Evolutionary conservation across 30 jellyfish, hydroid and myxozoan genomes (phyloP), one percentile per base, ranked within the genome.

Genomic region (Nemopilema nomurai): DNA sequence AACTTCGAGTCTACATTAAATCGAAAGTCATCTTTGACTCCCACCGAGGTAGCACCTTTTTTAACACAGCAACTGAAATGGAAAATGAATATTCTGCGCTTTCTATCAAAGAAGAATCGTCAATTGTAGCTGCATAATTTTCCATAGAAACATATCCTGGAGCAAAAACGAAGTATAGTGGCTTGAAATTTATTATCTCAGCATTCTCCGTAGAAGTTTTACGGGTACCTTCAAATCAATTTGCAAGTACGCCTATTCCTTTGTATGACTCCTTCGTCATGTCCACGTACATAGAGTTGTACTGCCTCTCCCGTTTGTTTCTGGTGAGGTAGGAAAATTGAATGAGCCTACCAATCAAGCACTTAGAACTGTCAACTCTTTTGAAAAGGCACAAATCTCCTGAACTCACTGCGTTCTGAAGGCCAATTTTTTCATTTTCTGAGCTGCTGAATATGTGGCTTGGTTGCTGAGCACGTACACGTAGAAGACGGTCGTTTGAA

Each of bases 391-490:
- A 82, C 51, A 82, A 32, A 67, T 82, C 84, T 0, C 91, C 91
- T 4, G 87, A 41, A 18, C 85, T 82, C 53, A 67, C 85, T 7
- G 29, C 49, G 6, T 82, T 0, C 62, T 49, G 87, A 8, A 25
- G 91, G 18, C 87, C 88, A 70, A 49, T 9, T 18, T 52, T 28
- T 9, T 82, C 49, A 41, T 26, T 82, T 9, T 32, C 76, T n/a
- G 28, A 6, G 0, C 85, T 78, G 30, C 51, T 32, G 51, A 67
- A 82, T 1, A 67, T 81, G 28, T 82, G 91, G 29, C 33, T 52
- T 18, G 91, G 85, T 50, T 82, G 91, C 53, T 32, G 30, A 16
- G 87, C 63, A 49, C 91, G 91, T 7, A 82, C 88, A 8, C 87
- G 29, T 13, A 67, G 57, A 57, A 77, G 63, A 51, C 87, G 63